Base-by-base conservation (phyloP, 2,113 vertebrate species). In the Cavia aperea region DNA sequence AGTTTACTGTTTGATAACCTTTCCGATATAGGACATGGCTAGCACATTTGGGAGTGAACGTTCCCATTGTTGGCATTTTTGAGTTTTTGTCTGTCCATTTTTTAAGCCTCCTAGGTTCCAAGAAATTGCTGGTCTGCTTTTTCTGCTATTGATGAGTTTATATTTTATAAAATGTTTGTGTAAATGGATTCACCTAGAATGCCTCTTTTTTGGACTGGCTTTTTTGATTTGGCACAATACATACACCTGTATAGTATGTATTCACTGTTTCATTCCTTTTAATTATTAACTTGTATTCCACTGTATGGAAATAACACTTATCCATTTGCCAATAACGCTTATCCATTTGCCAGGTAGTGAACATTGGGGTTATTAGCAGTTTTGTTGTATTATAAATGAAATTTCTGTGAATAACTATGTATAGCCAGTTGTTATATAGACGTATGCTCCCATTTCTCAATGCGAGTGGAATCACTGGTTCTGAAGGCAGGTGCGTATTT, bases 151-250 rank as follows among this genome's bases (percentile, higher is more conserved):
- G 39, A 54, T 78, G 18, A 84, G 2, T 70, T 82, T 78, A 9
- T 65, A 39, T 93, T 93, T 91, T 89, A 73, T 89, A 66, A 54
- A n/a, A 31, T 78, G 60, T 91, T 81, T 90, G 4, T 87, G 15
- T 85, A 58, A 94, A 33, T 83, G 63, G 18, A 93, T 33, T 68
- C 66, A 26, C 29, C 51, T 9, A 43, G 58, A 68, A 66, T n/a
- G 16, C 51, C 49, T 9, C 86, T n/a, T 75, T 9, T 26, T 75
- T 70, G 21, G 5, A 7, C 23, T 84, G 78, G 18, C 5, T n/a
- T 51, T n/a, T 92, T 93, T 89, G 46, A 31, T 58, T 46, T 26
- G 62, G 18, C 13, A 9, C 60, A 81, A 49, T 49, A 58, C 56
- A 18, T 56, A 70, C 14, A 54, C 56, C 26, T 6, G 15, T 10